Conservation (phyloP, 2,113 vertebrate genomes). For the Platanista minor region DNA sequence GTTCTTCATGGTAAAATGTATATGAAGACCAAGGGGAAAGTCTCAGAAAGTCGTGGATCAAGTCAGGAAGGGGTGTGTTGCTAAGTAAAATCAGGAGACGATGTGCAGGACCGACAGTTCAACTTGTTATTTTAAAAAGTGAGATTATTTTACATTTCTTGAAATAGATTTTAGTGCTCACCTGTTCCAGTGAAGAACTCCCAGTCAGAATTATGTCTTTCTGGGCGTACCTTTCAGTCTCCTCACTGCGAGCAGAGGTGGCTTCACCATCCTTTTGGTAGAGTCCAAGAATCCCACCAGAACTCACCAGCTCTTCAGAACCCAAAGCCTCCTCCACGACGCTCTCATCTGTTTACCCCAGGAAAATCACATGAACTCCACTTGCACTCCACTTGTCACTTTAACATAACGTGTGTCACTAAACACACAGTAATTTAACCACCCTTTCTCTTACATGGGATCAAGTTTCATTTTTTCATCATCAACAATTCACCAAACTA, state of each 20-base stretch:
- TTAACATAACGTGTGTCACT: not conserved
- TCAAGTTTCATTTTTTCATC: not conserved
- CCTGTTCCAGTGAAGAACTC: slow-evolving; percentile 90
- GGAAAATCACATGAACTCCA: slow-evolving; percentile 14
- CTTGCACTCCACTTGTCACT: not conserved
- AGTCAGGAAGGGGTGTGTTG: not conserved
- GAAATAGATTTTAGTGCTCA: slow-evolving; percentile 83
- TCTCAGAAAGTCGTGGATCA: not conserved
- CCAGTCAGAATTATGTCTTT: slow-evolving; percentile 89
- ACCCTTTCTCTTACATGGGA: not conserved
- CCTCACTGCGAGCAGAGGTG: slow-evolving; percentile 83
- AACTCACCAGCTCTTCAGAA: not conserved
- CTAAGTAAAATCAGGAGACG: slow-evolving; percentile 70
- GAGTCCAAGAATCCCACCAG: slow-evolving; percentile 58
- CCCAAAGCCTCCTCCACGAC: not conserved
- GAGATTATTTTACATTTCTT: slow-evolving; percentile 79
- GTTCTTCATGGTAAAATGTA: not conserved
- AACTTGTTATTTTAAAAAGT: slow-evolving; percentile 77
- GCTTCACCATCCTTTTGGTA: slow-evolving; percentile 78
- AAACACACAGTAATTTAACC: not conserved
- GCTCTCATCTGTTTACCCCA: slow-evolving; percentile 50
- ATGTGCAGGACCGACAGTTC: slow-evolving; percentile 79
- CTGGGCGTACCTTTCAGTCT: slow-evolving; percentile 86
- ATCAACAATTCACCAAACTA: not conserved
- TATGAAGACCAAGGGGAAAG: not conserved